These are phyloP conservation scores for Drosophila malerkotliana DNA, from an alignment of 1,140 invertebrate species.

Conservation along the genomic window DNA sequence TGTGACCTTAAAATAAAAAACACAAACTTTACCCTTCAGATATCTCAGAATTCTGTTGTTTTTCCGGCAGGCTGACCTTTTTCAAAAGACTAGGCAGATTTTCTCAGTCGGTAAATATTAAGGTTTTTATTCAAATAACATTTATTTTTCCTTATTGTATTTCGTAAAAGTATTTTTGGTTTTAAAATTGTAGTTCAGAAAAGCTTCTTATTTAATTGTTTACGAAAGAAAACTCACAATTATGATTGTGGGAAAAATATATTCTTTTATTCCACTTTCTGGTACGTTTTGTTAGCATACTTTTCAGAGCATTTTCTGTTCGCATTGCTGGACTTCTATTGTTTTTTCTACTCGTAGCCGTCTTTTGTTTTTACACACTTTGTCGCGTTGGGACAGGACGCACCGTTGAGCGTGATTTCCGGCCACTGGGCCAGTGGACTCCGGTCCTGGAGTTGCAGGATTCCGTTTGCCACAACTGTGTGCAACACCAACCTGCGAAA, in stretches of 20 bases:
- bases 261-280: not conserved
- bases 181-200: not conserved
- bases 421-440: slow-evolving; percentile 50
- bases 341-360: slow-evolving; percentile 12
- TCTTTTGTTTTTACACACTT: slow-evolving; percentile 59
- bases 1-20: slow-evolving; percentile 30
- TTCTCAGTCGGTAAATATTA: not conserved
- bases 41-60: slow-evolving; percentile 25
- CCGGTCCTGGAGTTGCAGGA: slow-evolving; percentile 19
- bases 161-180: not conserved
- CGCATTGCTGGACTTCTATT: not conserved
- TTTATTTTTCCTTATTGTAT: too few relatives aligned
- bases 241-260: not conserved
- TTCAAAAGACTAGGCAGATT: slow-evolving; percentile 7
- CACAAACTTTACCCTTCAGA: slow-evolving; percentile 12
- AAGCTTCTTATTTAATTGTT: not conserved
- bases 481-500: slow-evolving; percentile 13
- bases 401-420: slow-evolving; percentile 70
- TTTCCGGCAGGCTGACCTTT: slow-evolving; percentile 43
- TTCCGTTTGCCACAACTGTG: slow-evolving; percentile 10
- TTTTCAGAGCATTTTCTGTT: slow-evolving; percentile 5
- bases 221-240: not conserved
- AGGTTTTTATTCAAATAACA: slow-evolving; percentile 5
- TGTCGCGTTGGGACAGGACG: slow-evolving; percentile 46
- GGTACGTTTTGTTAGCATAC: not conserved